These are phyloP conservation scores for Holcopasites calliopsidis DNA, from an alignment of 1,140 invertebrate species.

Conservation along the genomic window DNA sequence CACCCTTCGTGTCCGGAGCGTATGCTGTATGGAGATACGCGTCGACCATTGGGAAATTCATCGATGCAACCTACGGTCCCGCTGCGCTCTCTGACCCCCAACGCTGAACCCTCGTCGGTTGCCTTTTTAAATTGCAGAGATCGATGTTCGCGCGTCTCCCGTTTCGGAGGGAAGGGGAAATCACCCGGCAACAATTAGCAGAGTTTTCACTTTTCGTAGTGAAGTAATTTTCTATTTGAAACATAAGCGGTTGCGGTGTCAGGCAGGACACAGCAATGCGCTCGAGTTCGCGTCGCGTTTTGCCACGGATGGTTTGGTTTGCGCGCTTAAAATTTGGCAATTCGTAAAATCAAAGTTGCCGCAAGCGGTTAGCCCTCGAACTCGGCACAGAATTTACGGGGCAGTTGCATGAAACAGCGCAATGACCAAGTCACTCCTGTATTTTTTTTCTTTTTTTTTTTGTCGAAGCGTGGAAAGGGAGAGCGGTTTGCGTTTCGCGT, in stretches of 20 bases:
- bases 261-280: too few relatives aligned
- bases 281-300: too few relatives aligned
- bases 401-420: not conserved
- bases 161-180: not conserved
- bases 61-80: conserved; percentile 19
- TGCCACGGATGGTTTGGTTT: too few relatives aligned
- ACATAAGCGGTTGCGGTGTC: too few relatives aligned
- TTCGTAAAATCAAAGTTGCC: too few relatives aligned
- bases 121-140: conserved; percentile 34
- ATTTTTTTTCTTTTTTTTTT: conserved; percentile 1
- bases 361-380: not conserved
- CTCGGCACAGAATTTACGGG: too few relatives aligned
- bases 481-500: not conserved
- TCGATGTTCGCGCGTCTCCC: conserved; percentile 5
- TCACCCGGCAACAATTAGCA: conserved; percentile 6
- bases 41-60: conserved; percentile 36
- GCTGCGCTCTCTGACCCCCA: conserved; percentile 13
- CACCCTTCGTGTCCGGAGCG: not conserved
- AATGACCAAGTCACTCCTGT: not conserved
- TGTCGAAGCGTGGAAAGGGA: too few relatives aligned
- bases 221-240: too few relatives aligned
- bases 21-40: not conserved
- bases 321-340: too few relatives aligned
- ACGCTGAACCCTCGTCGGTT: conserved; percentile 4
- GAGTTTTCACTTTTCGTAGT: too few relatives aligned